Base-by-base conservation (phyloP, 1,140 invertebrate genomes). In the Aphelenchoides fujianensis region DNA sequence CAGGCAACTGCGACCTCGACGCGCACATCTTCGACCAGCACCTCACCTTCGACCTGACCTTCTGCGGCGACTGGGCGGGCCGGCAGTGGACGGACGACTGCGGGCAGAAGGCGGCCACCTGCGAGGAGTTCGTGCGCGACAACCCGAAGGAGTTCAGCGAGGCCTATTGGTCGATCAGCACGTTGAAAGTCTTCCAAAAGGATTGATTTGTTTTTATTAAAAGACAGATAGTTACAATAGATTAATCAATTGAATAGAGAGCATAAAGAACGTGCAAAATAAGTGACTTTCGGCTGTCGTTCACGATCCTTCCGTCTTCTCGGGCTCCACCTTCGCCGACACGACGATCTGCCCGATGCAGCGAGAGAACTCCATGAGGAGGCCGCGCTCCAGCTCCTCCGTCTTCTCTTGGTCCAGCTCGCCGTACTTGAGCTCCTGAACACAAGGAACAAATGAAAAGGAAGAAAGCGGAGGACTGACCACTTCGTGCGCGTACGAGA, bases 341-440 rank as follows among this genome's bases (percentile, higher is more conserved):
- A 92, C 90, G 73, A 97, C 95, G 68, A 97, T 95, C 85, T 95
- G 91, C 74, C 91, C 82, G 0, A 98, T 88, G 85, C 95, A 98
- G 71, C 92, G 89, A 12, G 93, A 93, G 87, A 97, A 95, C 85
- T 98, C 95, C 85, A 95, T 91, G 55, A 98, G 89, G 72, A 98
- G 91, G 78, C 91, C 88, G 74, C 89, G 87, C 82, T 96, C 91
- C n/a, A 92, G 90, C 78, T 90, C 89, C 72, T 90, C 90, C 5
- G 89, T 87, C 19, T 88, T 87, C 7, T 48, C 59, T 32, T 73
- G 48, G n/a, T 66, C 73, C 2, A 52, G 36, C 12, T 70, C 36
- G 7, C 31, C 7, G 12, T 54, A 35, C 3, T 71, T 59, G 5
- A 5, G 12, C 19, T 59, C 55, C 70, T 9, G 37, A 67, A 27